These are phyloP conservation scores for Merops nubicus DNA, from an alignment of 2,113 vertebrate species.

Conservation along the genomic window DNA sequence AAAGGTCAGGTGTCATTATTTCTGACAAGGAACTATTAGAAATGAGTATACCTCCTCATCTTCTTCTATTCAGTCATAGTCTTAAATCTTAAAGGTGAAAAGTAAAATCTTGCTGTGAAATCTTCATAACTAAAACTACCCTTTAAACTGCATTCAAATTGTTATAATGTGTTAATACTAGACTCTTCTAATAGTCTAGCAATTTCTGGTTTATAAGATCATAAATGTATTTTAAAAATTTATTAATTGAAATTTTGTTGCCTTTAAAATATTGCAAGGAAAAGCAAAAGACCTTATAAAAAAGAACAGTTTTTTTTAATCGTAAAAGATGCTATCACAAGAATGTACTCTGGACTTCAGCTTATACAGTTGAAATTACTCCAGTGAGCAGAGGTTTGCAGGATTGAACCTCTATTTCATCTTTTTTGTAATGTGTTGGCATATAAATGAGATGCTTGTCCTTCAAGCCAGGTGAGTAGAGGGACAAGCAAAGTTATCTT, in stretches of 20 bases:
- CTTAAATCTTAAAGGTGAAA: background rate
- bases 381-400: background rate
- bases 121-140: background rate
- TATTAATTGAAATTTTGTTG: background rate
- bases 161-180: background rate
- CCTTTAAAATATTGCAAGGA: background rate
- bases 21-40: background rate
- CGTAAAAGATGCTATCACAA: background rate
- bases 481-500: background rate
- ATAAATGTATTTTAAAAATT: background rate
- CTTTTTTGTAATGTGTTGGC: background rate
- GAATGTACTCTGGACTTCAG: background rate
- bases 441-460: background rate
- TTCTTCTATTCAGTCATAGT: background rate
- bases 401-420: background rate
- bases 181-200: background rate
- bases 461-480: background rate
- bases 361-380: background rate
- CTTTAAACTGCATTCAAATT: background rate
- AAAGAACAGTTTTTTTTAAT: background rate
- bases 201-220: background rate
- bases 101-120: background rate
- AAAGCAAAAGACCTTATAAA: background rate
- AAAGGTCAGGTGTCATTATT: background rate
- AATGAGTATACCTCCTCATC: background rate